phyloP scores from a whole-genome alignment of 1,140 invertebrate genomes.

The Ditylenchus dipsaci region DNA sequence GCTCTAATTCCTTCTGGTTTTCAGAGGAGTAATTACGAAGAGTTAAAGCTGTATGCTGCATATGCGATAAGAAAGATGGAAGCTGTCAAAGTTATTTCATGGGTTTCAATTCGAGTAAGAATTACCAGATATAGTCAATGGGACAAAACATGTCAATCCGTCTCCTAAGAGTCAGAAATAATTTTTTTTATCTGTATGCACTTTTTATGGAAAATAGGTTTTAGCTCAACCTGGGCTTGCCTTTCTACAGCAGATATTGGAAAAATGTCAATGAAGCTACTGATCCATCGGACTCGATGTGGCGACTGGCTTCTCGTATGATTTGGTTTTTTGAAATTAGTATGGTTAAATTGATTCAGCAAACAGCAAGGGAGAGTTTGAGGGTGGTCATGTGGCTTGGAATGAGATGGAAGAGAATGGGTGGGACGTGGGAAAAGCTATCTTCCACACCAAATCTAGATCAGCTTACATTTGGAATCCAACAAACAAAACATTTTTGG shows the following conservation, averaged over 20 bases:
- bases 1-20: too few relatives aligned
- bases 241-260: conserved; percentile 57
- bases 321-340: too few relatives aligned
- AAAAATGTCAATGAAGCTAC: conserved; percentile 54
- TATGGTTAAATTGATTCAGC: not conserved
- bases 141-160: too few relatives aligned
- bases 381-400: conserved; percentile 47
- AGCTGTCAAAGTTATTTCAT: too few relatives aligned
- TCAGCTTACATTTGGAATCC: conserved; percentile 38
- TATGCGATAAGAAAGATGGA: too few relatives aligned
- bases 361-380: conserved; percentile 33
- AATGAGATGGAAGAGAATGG: conserved; percentile 26
- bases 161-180: too few relatives aligned
- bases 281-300: conserved; percentile 51
- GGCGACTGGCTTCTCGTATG: conserved; percentile 36
- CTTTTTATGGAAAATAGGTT: not conserved
- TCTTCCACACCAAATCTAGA: conserved; percentile 41
- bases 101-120: too few relatives aligned
- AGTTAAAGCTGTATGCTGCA: too few relatives aligned
- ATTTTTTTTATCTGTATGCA: too few relatives aligned
- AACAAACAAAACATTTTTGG: conserved; percentile 37
- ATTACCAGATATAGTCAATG: too few relatives aligned
- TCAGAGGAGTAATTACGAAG: too few relatives aligned
- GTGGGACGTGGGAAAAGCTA: conserved; percentile 8
- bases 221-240: conserved; percentile 52